These are phyloP conservation scores for Meda fulgida DNA, from an alignment of 2,797 vertebrate genomes.

Conservation along the genomic window DNA sequence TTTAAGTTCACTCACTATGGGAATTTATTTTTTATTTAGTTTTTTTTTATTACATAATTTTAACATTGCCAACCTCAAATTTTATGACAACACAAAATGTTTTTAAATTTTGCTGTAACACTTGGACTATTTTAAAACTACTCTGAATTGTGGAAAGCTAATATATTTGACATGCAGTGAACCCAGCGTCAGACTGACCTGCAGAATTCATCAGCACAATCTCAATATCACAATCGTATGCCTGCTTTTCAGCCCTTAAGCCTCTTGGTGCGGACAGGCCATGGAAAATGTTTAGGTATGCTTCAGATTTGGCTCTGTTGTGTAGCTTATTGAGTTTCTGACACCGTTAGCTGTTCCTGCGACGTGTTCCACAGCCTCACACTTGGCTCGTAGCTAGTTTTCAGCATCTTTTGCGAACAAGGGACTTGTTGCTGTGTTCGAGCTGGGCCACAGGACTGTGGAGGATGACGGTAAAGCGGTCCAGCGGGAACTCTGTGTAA, in stretches of 20 bases:
- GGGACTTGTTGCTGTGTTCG: slow-evolving; percentile 4
- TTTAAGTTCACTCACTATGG: neutral
- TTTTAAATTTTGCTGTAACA: neutral
- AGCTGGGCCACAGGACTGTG: neutral
- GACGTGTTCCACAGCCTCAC: neutral
- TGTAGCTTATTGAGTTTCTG: neutral
- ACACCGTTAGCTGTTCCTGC: slow-evolving; percentile 10
- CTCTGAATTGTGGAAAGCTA: slow-evolving; percentile 24
- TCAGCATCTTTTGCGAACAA: slow-evolving; percentile 12
- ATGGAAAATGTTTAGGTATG: slow-evolving; percentile 12
- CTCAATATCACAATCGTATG: neutral
- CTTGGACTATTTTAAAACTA: neutral
- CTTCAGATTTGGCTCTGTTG: slow-evolving; percentile 10
- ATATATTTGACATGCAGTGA: slow-evolving; percentile 14
- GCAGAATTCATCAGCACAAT: slow-evolving; percentile 31
- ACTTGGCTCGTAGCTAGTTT: neutral
- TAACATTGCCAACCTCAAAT: neutral
- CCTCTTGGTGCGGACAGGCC: neutral
- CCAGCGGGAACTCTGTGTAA: slow-evolving; percentile 14
- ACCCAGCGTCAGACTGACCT: neutral
- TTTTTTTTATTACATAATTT: neutral
- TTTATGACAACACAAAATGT: neutral
- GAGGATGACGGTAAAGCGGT: neutral
- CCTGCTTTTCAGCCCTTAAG: slow-evolving; percentile 18
- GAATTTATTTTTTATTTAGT: neutral